Evolutionary conservation across 2,888 invertebrate genomes (phyloP).

Genomic region (Dioctria rufipes): DNA sequence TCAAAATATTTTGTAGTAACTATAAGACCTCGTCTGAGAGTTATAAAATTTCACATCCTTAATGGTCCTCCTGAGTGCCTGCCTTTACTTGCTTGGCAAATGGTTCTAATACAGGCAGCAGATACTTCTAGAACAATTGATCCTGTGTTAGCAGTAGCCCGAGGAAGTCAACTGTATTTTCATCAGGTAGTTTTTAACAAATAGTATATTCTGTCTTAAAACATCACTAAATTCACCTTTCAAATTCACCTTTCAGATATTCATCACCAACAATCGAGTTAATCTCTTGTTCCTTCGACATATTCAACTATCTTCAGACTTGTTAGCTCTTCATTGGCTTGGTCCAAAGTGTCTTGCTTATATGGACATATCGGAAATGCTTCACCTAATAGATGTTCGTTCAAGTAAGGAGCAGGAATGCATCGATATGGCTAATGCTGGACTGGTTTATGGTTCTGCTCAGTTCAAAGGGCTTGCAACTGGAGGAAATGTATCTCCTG

Average conservation of each 20-base stretch:
- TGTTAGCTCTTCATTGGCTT: conserved; percentile 85
- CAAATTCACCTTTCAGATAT: conserved; percentile 61
- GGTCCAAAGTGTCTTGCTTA: conserved; percentile 87
- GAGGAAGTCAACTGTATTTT: conserved; percentile 88
- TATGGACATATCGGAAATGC: conserved; percentile 85
- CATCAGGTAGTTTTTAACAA: conserved; percentile 76
- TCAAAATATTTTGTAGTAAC: conserved; percentile 86
- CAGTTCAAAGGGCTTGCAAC: conserved; percentile 92
- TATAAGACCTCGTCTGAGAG: conserved; percentile 82
- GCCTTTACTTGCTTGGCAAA: conserved; percentile 94
- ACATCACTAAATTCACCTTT: not conserved
- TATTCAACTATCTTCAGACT: conserved; percentile 80
- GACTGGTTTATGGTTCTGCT: conserved; percentile 89
- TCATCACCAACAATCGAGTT: conserved; percentile 73
- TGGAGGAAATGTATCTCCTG: conserved; percentile 89
- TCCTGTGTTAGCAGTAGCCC: conserved; percentile 91
- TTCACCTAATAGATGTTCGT: conserved; percentile 91
- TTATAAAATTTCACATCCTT: conserved; percentile 84
- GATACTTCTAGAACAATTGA: conserved; percentile 79
- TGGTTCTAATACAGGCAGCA: conserved; percentile 85
- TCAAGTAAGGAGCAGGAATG: conserved; percentile 89
- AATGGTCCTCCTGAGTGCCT: conserved; percentile 83
- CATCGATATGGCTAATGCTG: conserved; percentile 84
- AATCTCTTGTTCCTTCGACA: conserved; percentile 79
- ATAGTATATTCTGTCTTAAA: not conserved